Evolutionary conservation across 2,797 vertebrate species (phyloP).

Genomic region (Oceanodroma leucorhoa): DNA sequence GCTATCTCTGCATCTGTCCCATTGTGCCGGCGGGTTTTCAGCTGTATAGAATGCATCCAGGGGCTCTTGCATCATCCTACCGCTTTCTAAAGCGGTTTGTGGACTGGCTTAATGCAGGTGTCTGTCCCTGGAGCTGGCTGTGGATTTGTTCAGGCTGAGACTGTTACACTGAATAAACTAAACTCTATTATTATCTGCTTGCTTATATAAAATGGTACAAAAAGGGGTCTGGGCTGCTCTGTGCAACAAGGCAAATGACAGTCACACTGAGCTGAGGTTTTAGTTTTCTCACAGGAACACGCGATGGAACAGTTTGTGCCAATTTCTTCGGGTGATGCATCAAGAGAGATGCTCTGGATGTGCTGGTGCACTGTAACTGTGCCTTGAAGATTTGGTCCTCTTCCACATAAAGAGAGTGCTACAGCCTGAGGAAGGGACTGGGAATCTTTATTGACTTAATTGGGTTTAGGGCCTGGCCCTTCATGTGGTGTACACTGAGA

Average conservation of each 20-base stretch:
- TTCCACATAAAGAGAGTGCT: accelerated
- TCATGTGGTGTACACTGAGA: accelerated
- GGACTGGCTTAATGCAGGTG: neutral
- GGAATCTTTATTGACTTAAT: neutral
- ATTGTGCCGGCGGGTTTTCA: accelerated
- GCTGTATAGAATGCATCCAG: neutral
- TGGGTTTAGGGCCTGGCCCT: neutral
- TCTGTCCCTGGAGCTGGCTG: neutral
- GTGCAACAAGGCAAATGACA: neutral
- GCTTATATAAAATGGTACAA: neutral
- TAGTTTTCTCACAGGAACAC: neutral
- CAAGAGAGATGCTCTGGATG: neutral
- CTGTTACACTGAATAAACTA: neutral
- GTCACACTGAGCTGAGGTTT: neutral
- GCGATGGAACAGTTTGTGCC: neutral
- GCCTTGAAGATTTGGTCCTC: neutral
- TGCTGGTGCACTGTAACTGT: neutral
- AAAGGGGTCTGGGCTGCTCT: neutral
- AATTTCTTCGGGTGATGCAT: neutral
- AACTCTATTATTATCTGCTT: neutral
- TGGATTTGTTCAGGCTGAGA: neutral
- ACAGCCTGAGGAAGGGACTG: neutral
- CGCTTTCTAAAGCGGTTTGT: accelerated
- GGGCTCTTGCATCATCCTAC: neutral
- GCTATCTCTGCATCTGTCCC: neutral